Conservation (phyloP, 2,888 invertebrate genomes). For the Seira sanloemensis region DNA sequence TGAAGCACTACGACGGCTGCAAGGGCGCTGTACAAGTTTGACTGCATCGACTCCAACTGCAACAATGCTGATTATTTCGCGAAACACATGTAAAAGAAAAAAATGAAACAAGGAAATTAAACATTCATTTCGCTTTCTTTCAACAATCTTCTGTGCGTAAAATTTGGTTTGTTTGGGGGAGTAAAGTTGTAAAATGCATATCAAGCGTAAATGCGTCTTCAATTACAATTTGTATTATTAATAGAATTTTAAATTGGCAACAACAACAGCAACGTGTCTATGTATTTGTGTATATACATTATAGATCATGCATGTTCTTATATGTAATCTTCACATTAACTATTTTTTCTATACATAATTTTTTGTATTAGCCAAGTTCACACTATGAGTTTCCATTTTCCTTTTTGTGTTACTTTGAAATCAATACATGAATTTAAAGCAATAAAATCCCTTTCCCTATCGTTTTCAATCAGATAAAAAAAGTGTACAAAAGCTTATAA, state of each 20-base stretch:
- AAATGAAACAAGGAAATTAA: conserved; percentile 47
- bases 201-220: neutral
- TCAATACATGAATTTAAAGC: neutral
- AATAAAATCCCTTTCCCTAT: conserved; percentile 55
- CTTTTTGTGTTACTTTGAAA: neutral
- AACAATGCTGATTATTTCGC: conserved; percentile 77
- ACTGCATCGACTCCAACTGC: conserved; percentile 78
- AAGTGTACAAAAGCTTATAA: neutral
- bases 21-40: conserved; percentile 88
- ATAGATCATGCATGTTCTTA: neutral
- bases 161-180: neutral
- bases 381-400: conserved; percentile 4
- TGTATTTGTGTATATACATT: too few relatives aligned
- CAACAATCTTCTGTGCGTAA: neutral
- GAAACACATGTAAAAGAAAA: conserved; percentile 23
- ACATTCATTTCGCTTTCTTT: conserved; percentile 53
- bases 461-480: conserved; percentile 47
- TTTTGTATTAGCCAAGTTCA: neutral
- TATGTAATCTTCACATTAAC: neutral
- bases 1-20: conserved; percentile 86
- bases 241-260: conserved; percentile 7
- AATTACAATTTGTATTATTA: neutral
- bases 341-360: neutral
- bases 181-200: neutral
- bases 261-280: neutral